Conservation (phyloP, 2,888 invertebrate genomes). For the Ichneumoninae sp. region DNA sequence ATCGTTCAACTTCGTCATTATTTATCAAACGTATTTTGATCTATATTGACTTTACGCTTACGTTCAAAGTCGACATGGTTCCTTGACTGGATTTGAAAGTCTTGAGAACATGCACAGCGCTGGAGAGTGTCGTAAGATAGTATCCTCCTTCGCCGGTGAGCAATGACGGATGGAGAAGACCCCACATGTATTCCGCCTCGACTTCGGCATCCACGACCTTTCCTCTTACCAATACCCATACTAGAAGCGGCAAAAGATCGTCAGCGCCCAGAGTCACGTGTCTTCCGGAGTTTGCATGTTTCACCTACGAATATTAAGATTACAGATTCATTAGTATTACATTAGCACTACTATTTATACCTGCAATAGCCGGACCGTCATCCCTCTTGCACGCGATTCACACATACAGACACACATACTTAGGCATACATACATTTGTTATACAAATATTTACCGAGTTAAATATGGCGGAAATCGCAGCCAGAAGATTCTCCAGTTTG, state of each 20-base stretch:
- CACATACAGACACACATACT: neutral
- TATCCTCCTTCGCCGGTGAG: conserved; percentile 97
- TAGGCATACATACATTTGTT: neutral
- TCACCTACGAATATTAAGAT: conserved; percentile 85
- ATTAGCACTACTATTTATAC: neutral
- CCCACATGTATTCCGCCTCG: conserved; percentile 98
- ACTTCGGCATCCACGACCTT: conserved; percentile 96
- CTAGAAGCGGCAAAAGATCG: conserved; percentile 95
- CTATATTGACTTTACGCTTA: conserved; percentile 68
- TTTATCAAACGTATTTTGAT: conserved; percentile 12
- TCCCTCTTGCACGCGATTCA: neutral
- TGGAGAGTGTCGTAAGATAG: conserved; percentile 96
- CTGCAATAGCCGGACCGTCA: neutral
- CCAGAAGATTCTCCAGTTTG: conserved; percentile 96
- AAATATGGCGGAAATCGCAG: conserved; percentile 94
- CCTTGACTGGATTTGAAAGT: conserved; percentile 85
- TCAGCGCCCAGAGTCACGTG: conserved; percentile 90
- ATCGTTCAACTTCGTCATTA: conserved; percentile 28
- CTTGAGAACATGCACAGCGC: conserved; percentile 95
- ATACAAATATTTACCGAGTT: conserved; percentile 87
- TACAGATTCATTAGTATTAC: neutral
- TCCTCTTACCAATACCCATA: conserved; percentile 95
- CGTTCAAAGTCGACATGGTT: conserved; percentile 82
- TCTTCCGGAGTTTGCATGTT: conserved; percentile 87
- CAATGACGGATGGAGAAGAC: conserved; percentile 94